A percentile compares a stretch with the other conserved stretches of the same genome.
Evolutionary conservation across 2,113 vertebrate species (phyloP).

Genomic region (Gavialis gangeticus): DNA sequence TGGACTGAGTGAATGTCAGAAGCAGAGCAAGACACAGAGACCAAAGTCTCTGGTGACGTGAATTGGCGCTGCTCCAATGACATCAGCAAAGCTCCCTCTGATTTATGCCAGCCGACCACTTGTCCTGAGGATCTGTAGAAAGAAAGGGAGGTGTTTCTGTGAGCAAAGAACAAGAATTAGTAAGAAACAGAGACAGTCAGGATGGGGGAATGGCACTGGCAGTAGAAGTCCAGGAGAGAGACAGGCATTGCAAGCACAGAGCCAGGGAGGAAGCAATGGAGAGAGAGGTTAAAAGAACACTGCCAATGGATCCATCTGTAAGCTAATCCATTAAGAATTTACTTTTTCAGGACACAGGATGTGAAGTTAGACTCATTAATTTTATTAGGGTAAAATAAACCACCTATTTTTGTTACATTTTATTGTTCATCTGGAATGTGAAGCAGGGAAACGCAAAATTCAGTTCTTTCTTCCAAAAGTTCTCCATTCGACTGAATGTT

Average conservation of each 20-base stretch:
- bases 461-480: background rate
- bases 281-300: background rate
- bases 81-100: background rate
- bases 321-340: conserved; percentile 26
- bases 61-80: background rate
- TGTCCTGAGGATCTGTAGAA: conserved; percentile 49
- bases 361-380: conserved; percentile 16
- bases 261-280: background rate
- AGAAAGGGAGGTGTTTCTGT: background rate
- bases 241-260: background rate
- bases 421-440: background rate
- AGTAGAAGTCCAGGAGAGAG: background rate
- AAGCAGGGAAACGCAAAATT: background rate
- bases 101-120: conserved; percentile 19
- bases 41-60: background rate
- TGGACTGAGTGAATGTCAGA: background rate
- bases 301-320: background rate
- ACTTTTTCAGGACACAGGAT: conserved; percentile 10
- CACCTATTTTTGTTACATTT: conserved; percentile 11
- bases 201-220: conserved; percentile 7
- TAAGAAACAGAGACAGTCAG: background rate
- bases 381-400: background rate
- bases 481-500: background rate
- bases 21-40: background rate
- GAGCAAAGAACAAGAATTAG: background rate